Conservation (phyloP, 2,888 invertebrate genomes). For the Aphidius colemani region DNA sequence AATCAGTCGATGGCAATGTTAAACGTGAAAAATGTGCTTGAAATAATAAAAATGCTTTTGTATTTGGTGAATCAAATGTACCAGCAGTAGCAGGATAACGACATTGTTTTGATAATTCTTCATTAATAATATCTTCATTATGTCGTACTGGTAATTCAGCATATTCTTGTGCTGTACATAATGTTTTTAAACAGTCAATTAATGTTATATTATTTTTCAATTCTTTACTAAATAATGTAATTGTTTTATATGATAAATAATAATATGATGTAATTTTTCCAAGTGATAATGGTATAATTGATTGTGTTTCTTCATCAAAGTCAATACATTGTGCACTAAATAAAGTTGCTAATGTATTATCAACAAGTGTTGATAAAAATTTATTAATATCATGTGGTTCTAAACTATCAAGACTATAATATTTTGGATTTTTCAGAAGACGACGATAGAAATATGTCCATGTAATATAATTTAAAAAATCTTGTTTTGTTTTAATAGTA, state of each 20-base stretch:
- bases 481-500: constrained; percentile 89
- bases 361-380: constrained; percentile 82
- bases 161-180: constrained; percentile 88
- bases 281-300: constrained; percentile 63
- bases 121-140: constrained; percentile 93
- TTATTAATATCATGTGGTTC: constrained; percentile 72
- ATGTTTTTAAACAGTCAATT: constrained; percentile 75
- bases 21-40: constrained; percentile 92
- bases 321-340: constrained; percentile 78
- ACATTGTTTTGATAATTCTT: constrained; percentile 81
- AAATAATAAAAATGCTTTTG: constrained; percentile 90
- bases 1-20: constrained; percentile 88
- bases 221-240: constrained; percentile 78
- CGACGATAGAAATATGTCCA: constrained; percentile 98
- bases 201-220: constrained; percentile 70
- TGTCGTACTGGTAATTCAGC: constrained; percentile 95
- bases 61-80: constrained; percentile 87
- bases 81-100: constrained; percentile 74
- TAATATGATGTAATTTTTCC: constrained; percentile 96
- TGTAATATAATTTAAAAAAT: constrained; percentile 94
- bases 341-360: constrained; percentile 75
- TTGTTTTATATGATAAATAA: constrained; percentile 91
- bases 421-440: constrained; percentile 88
- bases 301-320: constrained; percentile 66
- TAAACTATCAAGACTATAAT: constrained; percentile 79